Base-by-base conservation (phyloP, 1,140 invertebrate genomes). In the Manduca sexta region DNA sequence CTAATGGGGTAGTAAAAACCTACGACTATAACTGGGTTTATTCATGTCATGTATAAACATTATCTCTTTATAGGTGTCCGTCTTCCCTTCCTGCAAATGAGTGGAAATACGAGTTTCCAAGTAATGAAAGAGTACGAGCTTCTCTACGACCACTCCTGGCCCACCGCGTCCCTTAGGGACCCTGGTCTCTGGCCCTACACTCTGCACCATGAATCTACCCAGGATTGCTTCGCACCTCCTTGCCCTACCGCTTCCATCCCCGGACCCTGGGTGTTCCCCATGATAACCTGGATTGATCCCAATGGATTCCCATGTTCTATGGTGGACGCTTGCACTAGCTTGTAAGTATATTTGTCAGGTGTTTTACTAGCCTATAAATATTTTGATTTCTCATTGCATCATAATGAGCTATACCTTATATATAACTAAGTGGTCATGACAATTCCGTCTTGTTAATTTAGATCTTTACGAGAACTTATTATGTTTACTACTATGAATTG, bases 171-270 rank as follows among this genome's bases (percentile, higher is more conserved):
- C 21, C 87, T 80, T 42, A 81, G 74, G 8, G 70, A 89, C 45
- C 90, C 89, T n/a, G 86, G 88, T 35, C 74, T 92, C 26, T 94
- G 91, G 91, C 92, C 93, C 0, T 94, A 93, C 63, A 93, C 92
- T 1, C 67, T 93, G 44, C 89, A 93, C 60, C 93, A 89, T 60
- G 60, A 61, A 1, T 88, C 86, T 2, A 81, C 63, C 50, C 91
- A 92, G 65, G 91, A 93, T 48, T 93, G 92, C 60, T 74, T 84
- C 39, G 88, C 92, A 26, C 86, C 86, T 2, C 87, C 88, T 0
- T 93, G 92, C 64, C 92, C 92, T 0, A 86, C 77, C 18, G 88
- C 88, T 1, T 87, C 89, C 0, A 86, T 90, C 38, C 89, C 91
- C 2, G 89, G 88, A 8, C 52, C 89, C 0, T 92, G 92, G 92